Percentiles rank a stretch among this genome's conserved stretches.
These are phyloP conservation scores for Meriones psammophilus DNA, from an alignment of 2,797 vertebrate species.

Conservation along the genomic window DNA sequence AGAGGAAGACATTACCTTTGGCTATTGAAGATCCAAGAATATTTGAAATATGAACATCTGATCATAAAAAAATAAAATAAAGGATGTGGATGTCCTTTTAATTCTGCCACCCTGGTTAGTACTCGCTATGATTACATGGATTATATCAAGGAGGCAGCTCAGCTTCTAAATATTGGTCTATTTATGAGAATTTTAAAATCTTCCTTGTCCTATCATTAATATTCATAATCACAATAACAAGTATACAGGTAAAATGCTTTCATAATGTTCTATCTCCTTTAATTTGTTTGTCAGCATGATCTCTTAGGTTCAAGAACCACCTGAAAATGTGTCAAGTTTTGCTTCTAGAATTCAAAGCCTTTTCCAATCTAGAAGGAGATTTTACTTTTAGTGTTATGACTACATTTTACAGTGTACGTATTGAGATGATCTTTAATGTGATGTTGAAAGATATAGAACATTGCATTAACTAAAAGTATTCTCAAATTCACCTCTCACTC, in stretches of 20 bases:
- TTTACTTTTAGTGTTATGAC: background rate
- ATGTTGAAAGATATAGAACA: background rate
- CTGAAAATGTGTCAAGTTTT: background rate
- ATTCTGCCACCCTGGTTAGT: background rate
- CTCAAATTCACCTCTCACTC: background rate
- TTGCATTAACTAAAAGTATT: background rate
- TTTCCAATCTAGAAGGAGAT: background rate
- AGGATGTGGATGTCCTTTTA: background rate
- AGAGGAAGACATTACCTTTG: background rate
- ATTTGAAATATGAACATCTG: background rate
- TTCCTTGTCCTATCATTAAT: background rate
- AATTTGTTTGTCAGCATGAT: background rate
- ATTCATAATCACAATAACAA: background rate
- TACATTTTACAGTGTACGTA: background rate
- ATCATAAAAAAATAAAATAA: background rate
- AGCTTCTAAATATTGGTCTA: background rate
- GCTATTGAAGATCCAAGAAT: background rate
- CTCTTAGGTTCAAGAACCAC: background rate
- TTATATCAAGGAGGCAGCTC: background rate
- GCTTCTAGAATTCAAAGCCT: background rate
- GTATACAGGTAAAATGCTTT: background rate
- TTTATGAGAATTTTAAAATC: background rate
- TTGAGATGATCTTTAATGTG: background rate
- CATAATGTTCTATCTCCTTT: background rate
- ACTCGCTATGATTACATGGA: background rate